Percentiles rank a stretch among this genome's conserved stretches.
phyloP scores from a whole-genome alignment of 2,888 invertebrate species.

The Nymphalis c-album region DNA sequence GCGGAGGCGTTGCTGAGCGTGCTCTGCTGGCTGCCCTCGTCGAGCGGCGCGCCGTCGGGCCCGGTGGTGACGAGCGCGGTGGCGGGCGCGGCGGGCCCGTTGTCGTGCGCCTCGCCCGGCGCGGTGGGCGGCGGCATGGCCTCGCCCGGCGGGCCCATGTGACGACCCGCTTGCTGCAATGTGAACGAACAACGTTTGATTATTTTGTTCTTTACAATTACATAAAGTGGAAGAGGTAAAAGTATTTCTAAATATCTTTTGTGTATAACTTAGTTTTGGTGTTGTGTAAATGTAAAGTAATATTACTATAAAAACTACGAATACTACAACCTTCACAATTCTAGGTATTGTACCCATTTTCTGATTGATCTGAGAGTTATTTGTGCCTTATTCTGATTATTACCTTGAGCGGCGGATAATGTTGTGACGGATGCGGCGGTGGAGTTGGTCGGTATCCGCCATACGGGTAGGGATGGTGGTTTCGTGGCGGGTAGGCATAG shows the following conservation, averaged over 20 bases:
- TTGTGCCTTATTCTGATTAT: not conserved
- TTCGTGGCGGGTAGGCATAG: conserved; percentile 72
- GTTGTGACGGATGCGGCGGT: conserved; percentile 69
- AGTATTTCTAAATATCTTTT: too few relatives aligned
- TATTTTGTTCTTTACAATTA: not conserved
- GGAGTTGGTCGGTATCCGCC: conserved; percentile 68
- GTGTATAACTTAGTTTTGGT: not conserved
- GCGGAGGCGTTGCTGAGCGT: conserved; percentile 96
- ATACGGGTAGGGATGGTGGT: conserved; percentile 77
- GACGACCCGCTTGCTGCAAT: conserved; percentile 79
- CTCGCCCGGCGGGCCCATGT: conserved; percentile 78
- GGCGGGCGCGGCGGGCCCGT: conserved; percentile 86
- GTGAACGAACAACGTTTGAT: too few relatives aligned
- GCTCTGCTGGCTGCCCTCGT: conserved; percentile 96
- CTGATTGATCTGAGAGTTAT: too few relatives aligned
- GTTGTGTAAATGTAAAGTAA: not conserved
- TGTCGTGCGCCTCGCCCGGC: conserved; percentile 84
- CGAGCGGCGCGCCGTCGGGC: conserved; percentile 93
- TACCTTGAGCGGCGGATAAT: conserved; percentile 73
- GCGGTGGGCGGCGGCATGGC: conserved; percentile 83
- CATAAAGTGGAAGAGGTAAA: too few relatives aligned
- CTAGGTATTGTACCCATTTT: not conserved
- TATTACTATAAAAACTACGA: too few relatives aligned
- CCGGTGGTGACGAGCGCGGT: conserved; percentile 94
- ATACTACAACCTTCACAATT: too few relatives aligned